Evolutionary conservation across 2,888 invertebrate species (phyloP).

Genomic region (Napeogenes sylphis): DNA sequence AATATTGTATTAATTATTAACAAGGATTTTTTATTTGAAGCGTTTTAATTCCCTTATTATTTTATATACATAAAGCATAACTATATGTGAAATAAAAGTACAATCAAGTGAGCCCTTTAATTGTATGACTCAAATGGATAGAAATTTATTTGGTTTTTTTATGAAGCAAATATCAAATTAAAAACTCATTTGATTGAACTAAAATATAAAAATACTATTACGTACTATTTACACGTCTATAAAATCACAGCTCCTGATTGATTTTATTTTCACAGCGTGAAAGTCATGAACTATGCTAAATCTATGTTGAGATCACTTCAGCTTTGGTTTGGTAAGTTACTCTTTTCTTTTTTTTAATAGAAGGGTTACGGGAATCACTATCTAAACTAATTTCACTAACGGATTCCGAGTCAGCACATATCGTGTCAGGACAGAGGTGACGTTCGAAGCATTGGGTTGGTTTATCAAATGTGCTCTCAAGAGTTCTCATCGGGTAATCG

Average conservation of each 20-base stretch:
- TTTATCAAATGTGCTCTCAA: constrained; percentile 58
- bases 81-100: constrained; percentile 9
- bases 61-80: constrained; percentile 21
- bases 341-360: constrained; percentile 54
- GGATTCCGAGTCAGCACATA: constrained; percentile 60
- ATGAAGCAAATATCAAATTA: background rate
- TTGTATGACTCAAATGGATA: background rate
- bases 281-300: constrained; percentile 25
- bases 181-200: background rate
- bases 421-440: constrained; percentile 46
- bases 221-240: constrained; percentile 50
- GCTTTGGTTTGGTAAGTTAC: constrained; percentile 64
- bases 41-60: constrained; percentile 50
- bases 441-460: constrained; percentile 57
- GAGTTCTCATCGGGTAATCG: constrained; percentile 53
- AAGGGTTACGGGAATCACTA: constrained; percentile 64
- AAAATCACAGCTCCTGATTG: constrained; percentile 75
- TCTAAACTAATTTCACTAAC: constrained; percentile 67
- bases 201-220: constrained; percentile 39
- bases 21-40: constrained; percentile 45
- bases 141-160: no score
- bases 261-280: constrained; percentile 35
- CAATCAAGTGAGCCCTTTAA: background rate
- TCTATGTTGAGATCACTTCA: constrained; percentile 53
- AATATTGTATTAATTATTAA: no score